A percentile compares a stretch with the other conserved stretches of the same genome.
Conservation (phyloP, 2,797 vertebrate species). For the Ceryle rudis region DNA sequence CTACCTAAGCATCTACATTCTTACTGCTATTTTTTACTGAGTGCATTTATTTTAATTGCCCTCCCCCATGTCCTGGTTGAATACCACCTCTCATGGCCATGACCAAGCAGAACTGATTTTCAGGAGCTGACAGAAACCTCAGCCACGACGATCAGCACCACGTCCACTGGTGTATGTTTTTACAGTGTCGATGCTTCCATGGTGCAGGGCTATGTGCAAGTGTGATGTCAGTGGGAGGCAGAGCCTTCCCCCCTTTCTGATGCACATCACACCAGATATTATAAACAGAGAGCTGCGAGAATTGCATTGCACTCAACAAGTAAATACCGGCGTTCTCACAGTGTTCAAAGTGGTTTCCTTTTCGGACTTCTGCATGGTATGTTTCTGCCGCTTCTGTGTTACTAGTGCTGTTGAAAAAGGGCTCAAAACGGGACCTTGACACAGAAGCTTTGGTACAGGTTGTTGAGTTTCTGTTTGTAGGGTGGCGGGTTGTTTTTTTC, state of each 20-base stretch:
- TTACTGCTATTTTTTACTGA: background rate
- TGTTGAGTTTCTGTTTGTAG: background rate
- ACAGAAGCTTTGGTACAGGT: background rate
- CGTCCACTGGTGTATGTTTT: background rate
- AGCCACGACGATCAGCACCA: background rate
- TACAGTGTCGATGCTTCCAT: background rate
- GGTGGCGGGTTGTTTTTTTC: background rate
- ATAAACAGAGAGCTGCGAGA: background rate
- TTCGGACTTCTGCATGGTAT: background rate
- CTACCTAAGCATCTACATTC: background rate
- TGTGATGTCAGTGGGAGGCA: background rate
- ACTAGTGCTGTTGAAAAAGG: background rate
- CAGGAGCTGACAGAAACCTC: background rate
- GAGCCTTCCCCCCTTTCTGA: background rate
- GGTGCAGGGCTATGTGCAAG: background rate
- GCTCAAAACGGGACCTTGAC: background rate
- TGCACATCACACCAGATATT: rapidly evolving
- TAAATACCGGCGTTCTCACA: background rate
- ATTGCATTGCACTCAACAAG: rapidly evolving
- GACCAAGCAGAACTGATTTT: background rate
- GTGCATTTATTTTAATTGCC: background rate
- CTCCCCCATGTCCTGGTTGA: background rate
- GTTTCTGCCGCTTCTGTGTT: background rate
- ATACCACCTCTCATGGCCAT: background rate
- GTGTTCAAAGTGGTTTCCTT: background rate